Evolutionary conservation across 2,113 vertebrate genomes (phyloP).

Genomic region (Thalassarche chlororhynchos): DNA sequence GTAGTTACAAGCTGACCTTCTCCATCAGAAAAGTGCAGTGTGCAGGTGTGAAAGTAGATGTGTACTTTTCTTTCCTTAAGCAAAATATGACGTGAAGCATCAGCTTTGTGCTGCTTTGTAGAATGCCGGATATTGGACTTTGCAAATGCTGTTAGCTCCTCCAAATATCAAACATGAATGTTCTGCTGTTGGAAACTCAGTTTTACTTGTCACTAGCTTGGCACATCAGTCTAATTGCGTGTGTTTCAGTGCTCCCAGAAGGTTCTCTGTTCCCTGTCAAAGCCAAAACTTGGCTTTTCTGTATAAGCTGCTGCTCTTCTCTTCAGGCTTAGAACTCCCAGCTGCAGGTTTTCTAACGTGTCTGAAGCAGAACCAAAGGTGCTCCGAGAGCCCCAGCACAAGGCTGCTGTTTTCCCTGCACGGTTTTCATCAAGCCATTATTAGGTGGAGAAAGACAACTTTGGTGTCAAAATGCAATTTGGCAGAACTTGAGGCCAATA

Average conservation of each 20-base stretch:
- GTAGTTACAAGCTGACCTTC: not conserved
- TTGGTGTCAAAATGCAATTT: not conserved
- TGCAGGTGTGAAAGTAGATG: not conserved
- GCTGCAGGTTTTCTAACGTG: not conserved
- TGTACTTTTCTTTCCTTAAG: not conserved
- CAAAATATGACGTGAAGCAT: not conserved
- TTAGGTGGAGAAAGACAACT: not conserved
- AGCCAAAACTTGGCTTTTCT: not conserved
- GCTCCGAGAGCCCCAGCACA: not conserved
- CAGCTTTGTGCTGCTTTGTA: not conserved
- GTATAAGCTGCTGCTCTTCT: not conserved
- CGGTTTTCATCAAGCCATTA: not conserved
- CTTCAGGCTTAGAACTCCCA: not conserved
- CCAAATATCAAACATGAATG: not conserved
- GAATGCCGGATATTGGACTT: not conserved
- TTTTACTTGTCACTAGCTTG: not conserved
- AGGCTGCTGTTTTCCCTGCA: not conserved
- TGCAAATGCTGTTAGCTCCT: not conserved
- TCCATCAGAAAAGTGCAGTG: not conserved
- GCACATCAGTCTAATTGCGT: not conserved
- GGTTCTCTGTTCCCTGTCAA: not conserved
- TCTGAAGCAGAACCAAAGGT: not conserved
- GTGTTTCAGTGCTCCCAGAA: not conserved
- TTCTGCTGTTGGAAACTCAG: not conserved
- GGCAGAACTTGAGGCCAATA: not conserved